Percentiles rank a stretch among this genome's conserved stretches.
Conservation (phyloP, 2,113 vertebrate genomes). For the Hemicordylus capensis region DNA sequence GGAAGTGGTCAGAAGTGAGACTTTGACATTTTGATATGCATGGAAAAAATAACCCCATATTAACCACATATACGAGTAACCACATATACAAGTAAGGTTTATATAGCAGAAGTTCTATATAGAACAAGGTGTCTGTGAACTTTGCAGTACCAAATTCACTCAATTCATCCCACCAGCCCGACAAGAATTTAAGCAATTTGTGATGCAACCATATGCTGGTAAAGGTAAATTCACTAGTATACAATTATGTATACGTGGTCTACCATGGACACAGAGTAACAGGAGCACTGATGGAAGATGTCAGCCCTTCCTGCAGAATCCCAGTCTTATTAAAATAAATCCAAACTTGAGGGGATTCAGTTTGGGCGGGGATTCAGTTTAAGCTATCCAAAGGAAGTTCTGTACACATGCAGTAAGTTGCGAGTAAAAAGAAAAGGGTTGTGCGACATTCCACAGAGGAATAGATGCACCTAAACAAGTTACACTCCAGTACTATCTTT, state of each 20-base stretch:
- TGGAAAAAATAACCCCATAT: background rate
- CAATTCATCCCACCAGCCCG: background rate
- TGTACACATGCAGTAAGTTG: too few species aligned
- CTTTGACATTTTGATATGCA: background rate
- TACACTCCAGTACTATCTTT: background rate
- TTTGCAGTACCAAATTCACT: background rate
- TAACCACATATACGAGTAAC: too few species aligned
- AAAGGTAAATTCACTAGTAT: background rate
- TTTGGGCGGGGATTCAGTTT: too few species aligned
- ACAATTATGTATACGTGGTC: too few species aligned
- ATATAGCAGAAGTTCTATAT: background rate
- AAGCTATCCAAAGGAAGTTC: too few species aligned
- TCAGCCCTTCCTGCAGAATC: too few species aligned
- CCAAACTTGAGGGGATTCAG: too few species aligned
- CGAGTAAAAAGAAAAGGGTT: too few species aligned
- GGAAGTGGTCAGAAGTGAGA: background rate
- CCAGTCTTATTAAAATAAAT: too few species aligned
- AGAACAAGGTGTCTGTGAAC: background rate
- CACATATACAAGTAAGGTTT: background rate
- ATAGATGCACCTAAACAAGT: background rate
- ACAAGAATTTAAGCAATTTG: background rate
- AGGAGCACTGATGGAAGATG: background rate
- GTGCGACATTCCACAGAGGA: background rate
- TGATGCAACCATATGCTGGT: background rate
- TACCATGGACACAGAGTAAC: background rate